Conservation (phyloP, 2,888 invertebrate genomes). For the Villa cingulata region DNA sequence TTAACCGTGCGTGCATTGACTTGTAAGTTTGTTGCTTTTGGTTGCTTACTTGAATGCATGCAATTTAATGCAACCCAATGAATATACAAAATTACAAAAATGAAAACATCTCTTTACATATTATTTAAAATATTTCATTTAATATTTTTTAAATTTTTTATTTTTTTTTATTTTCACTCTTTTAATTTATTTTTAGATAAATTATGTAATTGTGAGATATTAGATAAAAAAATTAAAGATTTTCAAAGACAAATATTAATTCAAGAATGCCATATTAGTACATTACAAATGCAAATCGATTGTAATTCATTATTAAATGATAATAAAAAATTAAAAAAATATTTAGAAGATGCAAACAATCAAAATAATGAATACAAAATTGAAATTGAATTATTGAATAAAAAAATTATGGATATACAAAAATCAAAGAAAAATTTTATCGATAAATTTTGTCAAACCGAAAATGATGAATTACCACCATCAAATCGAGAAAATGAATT, state of each 20-base stretch:
- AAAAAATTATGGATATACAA: constrained; percentile 18
- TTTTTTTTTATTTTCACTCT: no score
- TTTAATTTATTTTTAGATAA: constrained; percentile 10
- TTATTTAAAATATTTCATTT: no score
- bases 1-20: no score
- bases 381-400: constrained; percentile 24
- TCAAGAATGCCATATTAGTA: constrained; percentile 26
- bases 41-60: no score
- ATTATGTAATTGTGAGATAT: constrained; percentile 22
- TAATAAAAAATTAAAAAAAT: constrained; percentile 23
- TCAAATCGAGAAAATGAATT: not conserved
- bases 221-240: constrained; percentile 25
- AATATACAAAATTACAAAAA: no score
- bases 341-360: constrained; percentile 25
- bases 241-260: constrained; percentile 24
- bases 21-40: no score
- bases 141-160: no score
- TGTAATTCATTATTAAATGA: constrained; percentile 29
- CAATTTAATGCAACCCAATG: no score
- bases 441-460: constrained; percentile 7
- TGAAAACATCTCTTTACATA: no score
- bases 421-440: constrained; percentile 3
- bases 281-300: constrained; percentile 24
- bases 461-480: not conserved
- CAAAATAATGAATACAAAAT: constrained; percentile 17